These are phyloP conservation scores for Heterodera carotae DNA, from an alignment of 1,140 invertebrate species.

Conservation along the genomic window DNA sequence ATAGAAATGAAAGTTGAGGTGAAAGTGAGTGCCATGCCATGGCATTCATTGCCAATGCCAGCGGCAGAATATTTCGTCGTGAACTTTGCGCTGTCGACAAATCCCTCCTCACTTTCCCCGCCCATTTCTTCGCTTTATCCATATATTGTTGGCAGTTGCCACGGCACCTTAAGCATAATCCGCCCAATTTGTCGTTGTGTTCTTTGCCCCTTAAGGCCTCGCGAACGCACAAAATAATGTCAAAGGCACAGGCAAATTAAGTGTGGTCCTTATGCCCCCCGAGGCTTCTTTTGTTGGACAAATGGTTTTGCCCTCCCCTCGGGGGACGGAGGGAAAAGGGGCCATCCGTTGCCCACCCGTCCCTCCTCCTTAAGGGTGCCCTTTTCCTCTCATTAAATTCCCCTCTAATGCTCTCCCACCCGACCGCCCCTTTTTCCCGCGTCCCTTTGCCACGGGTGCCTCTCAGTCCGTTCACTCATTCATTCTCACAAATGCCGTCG, in stretches of 20 bases:
- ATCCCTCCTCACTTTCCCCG: no score
- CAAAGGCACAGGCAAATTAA: neutral
- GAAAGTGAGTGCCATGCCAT: neutral
- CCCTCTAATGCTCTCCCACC: neutral
- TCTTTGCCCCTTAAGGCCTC: neutral
- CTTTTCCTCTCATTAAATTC: conserved; percentile 3
- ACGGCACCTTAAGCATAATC: neutral
- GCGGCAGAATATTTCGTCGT: neutral
- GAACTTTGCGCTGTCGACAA: neutral
- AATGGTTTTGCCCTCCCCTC: neutral
- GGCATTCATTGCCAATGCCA: neutral
- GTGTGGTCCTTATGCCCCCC: neutral
- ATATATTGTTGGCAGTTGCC: neutral
- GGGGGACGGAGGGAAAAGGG: neutral
- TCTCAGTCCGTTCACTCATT: no score
- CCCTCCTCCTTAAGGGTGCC: neutral
- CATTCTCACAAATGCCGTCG: no score
- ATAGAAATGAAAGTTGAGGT: neutral
- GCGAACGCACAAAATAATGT: neutral
- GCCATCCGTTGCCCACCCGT: neutral
- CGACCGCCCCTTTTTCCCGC: neutral
- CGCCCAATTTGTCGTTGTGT: neutral
- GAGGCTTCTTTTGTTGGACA: neutral
- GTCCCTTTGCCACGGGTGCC: no score
- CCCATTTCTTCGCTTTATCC: neutral